Evolutionary conservation across 2,888 invertebrate genomes (phyloP), one percentile per base, ranked within the genome.

Genomic region (Rhamnusium bicolor): DNA sequence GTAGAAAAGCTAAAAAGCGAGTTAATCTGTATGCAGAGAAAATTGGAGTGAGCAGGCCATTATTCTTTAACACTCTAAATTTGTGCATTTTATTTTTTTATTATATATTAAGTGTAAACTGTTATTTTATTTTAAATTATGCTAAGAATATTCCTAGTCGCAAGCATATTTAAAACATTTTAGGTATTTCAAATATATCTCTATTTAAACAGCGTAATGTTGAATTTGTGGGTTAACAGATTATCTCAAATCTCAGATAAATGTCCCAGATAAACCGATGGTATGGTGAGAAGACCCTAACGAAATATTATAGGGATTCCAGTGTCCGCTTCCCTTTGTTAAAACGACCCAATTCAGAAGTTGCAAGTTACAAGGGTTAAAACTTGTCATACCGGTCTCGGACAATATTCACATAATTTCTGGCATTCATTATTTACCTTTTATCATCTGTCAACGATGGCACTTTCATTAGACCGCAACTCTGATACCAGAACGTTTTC

Each of bases 241-340:
- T 66, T 40, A 66, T 56, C 18, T 66, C 19, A 66, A 56, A 53
- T 66, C 66, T 32, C 56, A 66, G 66, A 66, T 66, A 54, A 66
- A 66, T 66, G 66, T 66, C 66, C 53, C 66, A 32, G 66, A 66
- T 66, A 66, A 40, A 54, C 66, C 65, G 24, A 10, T 24, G 56
- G 46, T 54, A 53, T 65, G 32, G 5, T 12, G 53, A 32, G 51
- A 46, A 27, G 14, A 10, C 56, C 56, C 66, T 19, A 40, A 56
- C 40, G 19, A 14, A 61, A 65, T 53, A 19, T 29, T 53, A 40
- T 21, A 54, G 29, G 66, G 66, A 66, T 66, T 66, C 66, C 66
- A 18, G n/a, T 19, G 40, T 66, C 54, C 66, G 46, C 56, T 29
- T 58, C 58, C 32, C 65, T 66, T 66, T 66, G 56, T 66, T 40